These are phyloP conservation scores for Bombyx huttoni DNA, from an alignment of 2,888 invertebrate genomes.

Conservation along the genomic window DNA sequence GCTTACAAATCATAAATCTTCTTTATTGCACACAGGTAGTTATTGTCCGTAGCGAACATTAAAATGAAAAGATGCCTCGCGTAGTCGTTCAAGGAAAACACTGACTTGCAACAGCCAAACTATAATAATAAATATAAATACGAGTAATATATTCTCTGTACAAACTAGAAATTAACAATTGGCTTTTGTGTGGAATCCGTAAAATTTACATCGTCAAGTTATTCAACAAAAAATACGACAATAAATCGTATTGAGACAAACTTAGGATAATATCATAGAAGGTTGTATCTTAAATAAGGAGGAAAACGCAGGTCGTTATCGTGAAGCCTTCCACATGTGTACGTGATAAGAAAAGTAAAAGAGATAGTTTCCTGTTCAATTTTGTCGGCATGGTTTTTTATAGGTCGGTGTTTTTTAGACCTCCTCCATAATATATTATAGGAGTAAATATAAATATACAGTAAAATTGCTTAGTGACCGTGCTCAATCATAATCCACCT, in stretches of 20 bases:
- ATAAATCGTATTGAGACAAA: background rate
- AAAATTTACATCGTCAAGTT: background rate
- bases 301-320: constrained; percentile 25
- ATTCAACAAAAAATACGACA: background rate
- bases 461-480: constrained; percentile 11
- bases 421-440: constrained; percentile 11
- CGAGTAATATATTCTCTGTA: too few species aligned
- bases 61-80: background rate
- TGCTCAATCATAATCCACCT: constrained; percentile 11
- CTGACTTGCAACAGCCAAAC: too few species aligned
- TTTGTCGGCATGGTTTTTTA: constrained; percentile 30
- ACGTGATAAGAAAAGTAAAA: constrained; percentile 36
- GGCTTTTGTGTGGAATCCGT: background rate
- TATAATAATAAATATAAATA: too few species aligned
- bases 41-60: constrained; percentile 2
- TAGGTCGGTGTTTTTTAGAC: constrained; percentile 15
- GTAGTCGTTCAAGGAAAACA: constrained; percentile 3
- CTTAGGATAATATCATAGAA: constrained; percentile 4
- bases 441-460: constrained; percentile 11
- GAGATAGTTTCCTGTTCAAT: constrained; percentile 29
- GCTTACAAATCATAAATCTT: constrained; percentile 1
- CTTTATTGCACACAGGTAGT: background rate
- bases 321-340: constrained; percentile 19
- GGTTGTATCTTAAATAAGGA: constrained; percentile 16
- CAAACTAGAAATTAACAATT: background rate